Percentiles rank a stretch among this genome's conserved stretches.
These are phyloP conservation scores for Rhynchomys soricoides DNA, from an alignment of 2,113 vertebrate species.

Conservation along the genomic window DNA sequence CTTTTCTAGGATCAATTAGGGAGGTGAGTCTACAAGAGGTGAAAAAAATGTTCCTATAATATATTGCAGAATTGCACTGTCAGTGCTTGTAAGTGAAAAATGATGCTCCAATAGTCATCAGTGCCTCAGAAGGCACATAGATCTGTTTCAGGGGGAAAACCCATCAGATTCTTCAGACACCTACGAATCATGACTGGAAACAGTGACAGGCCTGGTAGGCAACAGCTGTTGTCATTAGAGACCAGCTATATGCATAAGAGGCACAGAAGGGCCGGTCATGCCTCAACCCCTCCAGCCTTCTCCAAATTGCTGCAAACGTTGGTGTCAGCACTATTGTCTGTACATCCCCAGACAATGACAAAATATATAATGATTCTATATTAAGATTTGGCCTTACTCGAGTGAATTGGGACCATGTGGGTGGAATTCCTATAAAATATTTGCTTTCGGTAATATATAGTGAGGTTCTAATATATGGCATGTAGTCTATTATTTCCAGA, in stretches of 20 bases:
- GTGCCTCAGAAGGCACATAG: slow-evolving; percentile 8
- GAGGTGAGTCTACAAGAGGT: background rate
- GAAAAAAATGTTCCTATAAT: background rate
- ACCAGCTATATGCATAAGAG: slow-evolving; percentile 53
- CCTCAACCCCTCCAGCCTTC: slow-evolving; percentile 67
- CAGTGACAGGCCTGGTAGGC: slow-evolving; percentile 44
- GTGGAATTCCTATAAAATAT: slow-evolving; percentile 42
- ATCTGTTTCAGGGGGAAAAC: background rate
- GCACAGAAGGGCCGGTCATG: slow-evolving; percentile 70
- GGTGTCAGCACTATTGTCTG: slow-evolving; percentile 56
- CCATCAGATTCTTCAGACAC: slow-evolving; percentile 37
- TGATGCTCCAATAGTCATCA: slow-evolving; percentile 22
- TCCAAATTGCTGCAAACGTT: slow-evolving; percentile 49
- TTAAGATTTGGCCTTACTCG: slow-evolving; percentile 59
- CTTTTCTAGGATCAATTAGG: slow-evolving; percentile 5
- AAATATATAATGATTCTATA: slow-evolving; percentile 64
- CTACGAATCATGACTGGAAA: slow-evolving; percentile 50
- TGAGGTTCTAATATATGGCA: slow-evolving; percentile 37
- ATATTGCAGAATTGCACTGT: background rate
- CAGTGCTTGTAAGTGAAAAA: slow-evolving; percentile 33
- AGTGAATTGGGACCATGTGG: slow-evolving; percentile 35
- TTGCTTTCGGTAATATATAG: slow-evolving; percentile 47
- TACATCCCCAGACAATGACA: slow-evolving; percentile 59
- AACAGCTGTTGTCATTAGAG: slow-evolving; percentile 72
- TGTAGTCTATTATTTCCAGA: slow-evolving; percentile 44